phyloP scores from a whole-genome alignment of 2,888 invertebrate genomes.

The Drosophila melanosoma region DNA sequence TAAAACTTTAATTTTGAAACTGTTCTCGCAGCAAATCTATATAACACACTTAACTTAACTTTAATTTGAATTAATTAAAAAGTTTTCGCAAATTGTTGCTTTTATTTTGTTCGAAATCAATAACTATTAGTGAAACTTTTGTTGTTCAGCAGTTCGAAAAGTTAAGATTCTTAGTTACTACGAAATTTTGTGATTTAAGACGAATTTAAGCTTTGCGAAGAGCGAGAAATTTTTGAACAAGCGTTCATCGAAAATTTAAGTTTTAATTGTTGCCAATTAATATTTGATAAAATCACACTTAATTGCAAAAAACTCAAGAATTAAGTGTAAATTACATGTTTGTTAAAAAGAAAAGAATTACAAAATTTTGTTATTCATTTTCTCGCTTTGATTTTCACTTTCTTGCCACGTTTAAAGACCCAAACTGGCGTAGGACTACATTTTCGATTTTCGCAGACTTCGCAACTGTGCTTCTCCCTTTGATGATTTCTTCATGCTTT shows the following conservation, averaged over 20 bases:
- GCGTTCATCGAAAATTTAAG: background rate
- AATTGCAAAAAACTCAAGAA: background rate
- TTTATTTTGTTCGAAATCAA: background rate
- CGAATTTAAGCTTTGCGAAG: background rate
- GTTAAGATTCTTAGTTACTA: background rate
- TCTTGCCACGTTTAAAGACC: background rate
- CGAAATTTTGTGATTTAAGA: background rate
- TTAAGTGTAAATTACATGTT: background rate
- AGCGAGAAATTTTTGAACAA: background rate
- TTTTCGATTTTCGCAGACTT: slow-evolving; percentile 1
- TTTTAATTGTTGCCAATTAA: background rate
- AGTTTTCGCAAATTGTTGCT: background rate
- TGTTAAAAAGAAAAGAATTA: background rate
- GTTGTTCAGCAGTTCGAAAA: background rate
- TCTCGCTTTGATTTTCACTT: background rate
- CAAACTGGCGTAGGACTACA: background rate
- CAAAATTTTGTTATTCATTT: background rate
- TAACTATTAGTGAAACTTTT: background rate
- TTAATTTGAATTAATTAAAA: background rate
- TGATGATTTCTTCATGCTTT: slow-evolving; percentile 9
- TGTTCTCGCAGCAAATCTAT: background rate
- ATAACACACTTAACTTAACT: background rate
- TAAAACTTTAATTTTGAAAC: background rate
- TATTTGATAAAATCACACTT: background rate
- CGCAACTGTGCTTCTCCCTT: background rate